phyloP scores from a whole-genome alignment of 2,888 invertebrate genomes.

The Drosophila imparisetae region DNA sequence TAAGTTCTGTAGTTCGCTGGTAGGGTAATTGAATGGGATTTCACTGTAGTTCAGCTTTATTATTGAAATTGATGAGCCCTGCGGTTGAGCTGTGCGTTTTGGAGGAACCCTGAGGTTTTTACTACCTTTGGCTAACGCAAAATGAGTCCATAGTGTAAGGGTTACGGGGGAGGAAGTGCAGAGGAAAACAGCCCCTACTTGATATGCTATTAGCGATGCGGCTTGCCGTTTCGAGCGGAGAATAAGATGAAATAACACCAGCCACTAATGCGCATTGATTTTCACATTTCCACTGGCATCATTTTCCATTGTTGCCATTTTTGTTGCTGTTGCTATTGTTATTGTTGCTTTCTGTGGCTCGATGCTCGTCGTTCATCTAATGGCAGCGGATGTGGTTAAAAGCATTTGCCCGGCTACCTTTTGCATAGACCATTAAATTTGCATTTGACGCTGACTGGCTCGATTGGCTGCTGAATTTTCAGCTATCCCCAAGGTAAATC shows the following conservation, averaged over 20 bases:
- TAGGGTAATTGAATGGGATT: slow-evolving; percentile 45
- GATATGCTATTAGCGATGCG: slow-evolving; percentile 61
- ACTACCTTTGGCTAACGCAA: slow-evolving; percentile 28
- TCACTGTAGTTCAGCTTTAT: slow-evolving; percentile 39
- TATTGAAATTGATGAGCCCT: slow-evolving; percentile 62
- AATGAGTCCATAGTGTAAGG: slow-evolving; percentile 4
- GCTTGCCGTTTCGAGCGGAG: slow-evolving; percentile 28
- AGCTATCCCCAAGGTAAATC: slow-evolving; percentile 13
- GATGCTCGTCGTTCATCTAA: slow-evolving; percentile 57
- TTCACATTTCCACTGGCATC: slow-evolving; percentile 68
- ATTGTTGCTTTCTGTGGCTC: slow-evolving; percentile 28
- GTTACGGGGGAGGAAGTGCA: neutral
- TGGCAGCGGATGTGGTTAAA: slow-evolving; percentile 80
- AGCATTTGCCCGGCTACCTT: slow-evolving; percentile 78
- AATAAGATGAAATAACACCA: slow-evolving; percentile 70
- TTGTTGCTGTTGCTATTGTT: slow-evolving; percentile 11
- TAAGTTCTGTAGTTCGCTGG: slow-evolving; percentile 19
- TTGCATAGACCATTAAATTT: slow-evolving; percentile 79
- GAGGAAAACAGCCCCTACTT: slow-evolving; percentile 30
- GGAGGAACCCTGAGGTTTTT: neutral
- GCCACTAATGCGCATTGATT: slow-evolving; percentile 78
- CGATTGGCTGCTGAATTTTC: slow-evolving; percentile 57
- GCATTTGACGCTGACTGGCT: slow-evolving; percentile 77
- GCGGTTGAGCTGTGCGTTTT: slow-evolving; percentile 28
- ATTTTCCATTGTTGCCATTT: slow-evolving; percentile 51